Conservation (phyloP, 2,797 vertebrate species). For the Calcarius lapponicus region DNA sequence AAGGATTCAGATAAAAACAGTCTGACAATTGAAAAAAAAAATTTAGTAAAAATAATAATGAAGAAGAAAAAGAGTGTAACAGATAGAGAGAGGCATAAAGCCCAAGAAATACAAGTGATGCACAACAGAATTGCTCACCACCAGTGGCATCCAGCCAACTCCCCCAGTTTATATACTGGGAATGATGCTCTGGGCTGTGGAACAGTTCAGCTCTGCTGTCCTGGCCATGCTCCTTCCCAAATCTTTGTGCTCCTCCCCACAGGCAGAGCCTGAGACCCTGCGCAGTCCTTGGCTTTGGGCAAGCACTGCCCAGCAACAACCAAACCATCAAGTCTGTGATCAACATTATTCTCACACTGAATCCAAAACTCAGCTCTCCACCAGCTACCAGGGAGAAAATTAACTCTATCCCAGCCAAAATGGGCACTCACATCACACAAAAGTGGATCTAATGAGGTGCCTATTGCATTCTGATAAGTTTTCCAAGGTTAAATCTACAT, state of each 20-base stretch:
- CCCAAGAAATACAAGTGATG: background rate
- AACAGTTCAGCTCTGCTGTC: background rate
- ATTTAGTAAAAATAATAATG: background rate
- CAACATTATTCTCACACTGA: background rate
- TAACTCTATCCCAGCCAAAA: background rate
- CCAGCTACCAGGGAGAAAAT: background rate
- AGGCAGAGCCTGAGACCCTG: background rate
- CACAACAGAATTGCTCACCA: background rate
- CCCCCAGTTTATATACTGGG: background rate
- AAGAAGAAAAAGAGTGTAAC: background rate
- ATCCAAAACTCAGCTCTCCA: background rate
- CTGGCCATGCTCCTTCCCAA: background rate
- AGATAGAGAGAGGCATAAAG: background rate
- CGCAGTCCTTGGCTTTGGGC: background rate
- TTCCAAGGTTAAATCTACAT: background rate
- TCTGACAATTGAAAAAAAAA: background rate
- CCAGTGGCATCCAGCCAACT: rapidly evolving
- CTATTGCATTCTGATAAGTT: background rate
- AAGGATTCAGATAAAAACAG: background rate
- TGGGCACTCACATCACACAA: background rate
- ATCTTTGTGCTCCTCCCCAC: background rate
- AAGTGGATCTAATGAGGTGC: background rate
- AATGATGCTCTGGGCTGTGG: too few relatives aligned
- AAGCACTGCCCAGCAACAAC: background rate
- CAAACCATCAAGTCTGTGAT: background rate